Conservation (phyloP, 1,140 invertebrate species). For the Papilio glaucus region DNA sequence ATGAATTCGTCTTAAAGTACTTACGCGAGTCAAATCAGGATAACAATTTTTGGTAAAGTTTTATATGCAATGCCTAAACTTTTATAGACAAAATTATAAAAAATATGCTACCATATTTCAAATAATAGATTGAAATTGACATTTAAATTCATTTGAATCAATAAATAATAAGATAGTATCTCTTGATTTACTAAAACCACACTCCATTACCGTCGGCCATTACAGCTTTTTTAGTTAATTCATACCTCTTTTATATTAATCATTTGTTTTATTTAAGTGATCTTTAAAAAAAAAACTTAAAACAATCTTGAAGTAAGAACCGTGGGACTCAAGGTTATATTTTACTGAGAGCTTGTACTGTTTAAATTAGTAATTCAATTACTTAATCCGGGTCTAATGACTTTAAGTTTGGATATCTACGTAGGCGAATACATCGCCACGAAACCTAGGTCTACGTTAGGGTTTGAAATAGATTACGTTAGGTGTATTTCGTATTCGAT, state of each 20-base stretch:
- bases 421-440: not conserved
- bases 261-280: slow-evolving; percentile 17
- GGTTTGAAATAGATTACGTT: too few relatives aligned
- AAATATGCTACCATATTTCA: not conserved
- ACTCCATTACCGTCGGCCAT: slow-evolving; percentile 7
- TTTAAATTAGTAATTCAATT: not conserved
- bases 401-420: not conserved
- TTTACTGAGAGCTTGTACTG: not conserved
- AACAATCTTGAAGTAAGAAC: not conserved
- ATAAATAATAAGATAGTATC: slow-evolving; percentile 9
- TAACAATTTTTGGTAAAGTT: too few relatives aligned
- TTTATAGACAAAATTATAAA: not conserved
- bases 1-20: too few relatives aligned
- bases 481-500: too few relatives aligned
- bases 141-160: slow-evolving; percentile 1
- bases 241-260: slow-evolving; percentile 13
- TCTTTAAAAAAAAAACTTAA: not conserved
- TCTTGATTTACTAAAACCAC: slow-evolving; percentile 12
- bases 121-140: not conserved
- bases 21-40: too few relatives aligned
- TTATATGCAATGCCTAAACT: too few relatives aligned
- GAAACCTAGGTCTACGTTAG: not conserved
- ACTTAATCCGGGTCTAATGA: not conserved
- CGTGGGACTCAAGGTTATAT: slow-evolving; percentile 17
- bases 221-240: slow-evolving; percentile 7